Conservation (phyloP, 2,797 vertebrate genomes). For the Crocodylus rhombifer region DNA sequence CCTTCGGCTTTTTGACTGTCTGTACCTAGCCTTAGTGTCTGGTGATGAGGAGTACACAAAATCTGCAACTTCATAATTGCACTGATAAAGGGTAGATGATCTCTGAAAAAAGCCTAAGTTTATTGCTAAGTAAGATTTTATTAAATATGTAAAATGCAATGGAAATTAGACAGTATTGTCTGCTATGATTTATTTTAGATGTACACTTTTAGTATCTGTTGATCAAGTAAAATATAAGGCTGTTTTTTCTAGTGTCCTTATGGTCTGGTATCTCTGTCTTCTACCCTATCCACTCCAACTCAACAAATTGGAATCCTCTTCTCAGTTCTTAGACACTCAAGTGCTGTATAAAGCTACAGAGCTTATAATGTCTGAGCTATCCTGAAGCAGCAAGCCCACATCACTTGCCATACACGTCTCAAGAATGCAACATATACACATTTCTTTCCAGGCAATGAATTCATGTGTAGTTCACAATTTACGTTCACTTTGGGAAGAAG, state of each 20-base stretch:
- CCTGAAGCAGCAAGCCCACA: background rate
- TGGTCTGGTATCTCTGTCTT: background rate
- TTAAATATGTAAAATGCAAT: background rate
- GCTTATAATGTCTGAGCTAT: background rate
- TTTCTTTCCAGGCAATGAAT: slow-evolving; percentile 6
- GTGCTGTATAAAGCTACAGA: background rate
- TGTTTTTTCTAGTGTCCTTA: background rate
- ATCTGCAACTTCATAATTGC: background rate
- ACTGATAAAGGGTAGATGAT: background rate
- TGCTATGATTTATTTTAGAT: background rate
- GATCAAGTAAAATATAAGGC: background rate
- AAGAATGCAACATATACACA: background rate
- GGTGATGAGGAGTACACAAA: background rate
- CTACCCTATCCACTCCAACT: background rate
- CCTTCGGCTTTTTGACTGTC: no score
- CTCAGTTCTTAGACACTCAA: background rate
- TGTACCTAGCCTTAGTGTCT: no score
- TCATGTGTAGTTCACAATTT: slow-evolving; percentile 42
- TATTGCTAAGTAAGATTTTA: background rate
- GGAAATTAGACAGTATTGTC: background rate
- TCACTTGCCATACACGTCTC: slow-evolving; percentile 3
- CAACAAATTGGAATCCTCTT: background rate
- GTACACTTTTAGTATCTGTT: background rate
- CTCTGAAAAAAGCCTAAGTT: background rate
- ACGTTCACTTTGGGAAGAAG: background rate